phyloP scores from a whole-genome alignment of 2,113 vertebrate species.

The Podiceps cristatus region DNA sequence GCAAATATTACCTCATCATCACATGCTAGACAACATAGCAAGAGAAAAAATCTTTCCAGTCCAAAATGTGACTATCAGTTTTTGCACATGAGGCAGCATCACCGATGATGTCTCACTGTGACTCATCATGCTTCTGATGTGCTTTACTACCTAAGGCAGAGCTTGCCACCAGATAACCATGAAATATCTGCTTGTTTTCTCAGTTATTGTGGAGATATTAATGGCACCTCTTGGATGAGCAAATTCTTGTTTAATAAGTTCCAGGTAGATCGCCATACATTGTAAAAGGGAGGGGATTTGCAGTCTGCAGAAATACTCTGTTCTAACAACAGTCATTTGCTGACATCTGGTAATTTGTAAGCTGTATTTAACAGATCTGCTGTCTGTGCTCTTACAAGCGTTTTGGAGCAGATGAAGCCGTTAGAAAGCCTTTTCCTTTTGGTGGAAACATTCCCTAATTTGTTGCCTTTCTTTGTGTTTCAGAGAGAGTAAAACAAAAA shows the following conservation, averaged over 20 bases:
- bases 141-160: background rate
- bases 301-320: background rate
- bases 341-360: slow-evolving; percentile 18
- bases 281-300: background rate
- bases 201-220: background rate
- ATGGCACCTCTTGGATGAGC: background rate
- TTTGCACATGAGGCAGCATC: slow-evolving; percentile 21
- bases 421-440: background rate
- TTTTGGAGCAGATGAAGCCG: background rate
- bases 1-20: slow-evolving; percentile 7
- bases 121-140: background rate
- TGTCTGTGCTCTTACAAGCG: background rate
- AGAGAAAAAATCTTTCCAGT: background rate
- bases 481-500: background rate
- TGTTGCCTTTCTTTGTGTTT: background rate
- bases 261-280: background rate
- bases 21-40: slow-evolving; percentile 27
- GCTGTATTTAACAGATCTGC: background rate
- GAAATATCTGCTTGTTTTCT: background rate
- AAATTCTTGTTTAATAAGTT: background rate
- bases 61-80: background rate
- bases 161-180: background rate
- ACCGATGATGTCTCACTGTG: background rate
- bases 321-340: background rate
- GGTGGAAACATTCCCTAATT: background rate